Evolutionary conservation across 2,888 invertebrate species (phyloP).

Genomic region (Agrilus biguttatus): DNA sequence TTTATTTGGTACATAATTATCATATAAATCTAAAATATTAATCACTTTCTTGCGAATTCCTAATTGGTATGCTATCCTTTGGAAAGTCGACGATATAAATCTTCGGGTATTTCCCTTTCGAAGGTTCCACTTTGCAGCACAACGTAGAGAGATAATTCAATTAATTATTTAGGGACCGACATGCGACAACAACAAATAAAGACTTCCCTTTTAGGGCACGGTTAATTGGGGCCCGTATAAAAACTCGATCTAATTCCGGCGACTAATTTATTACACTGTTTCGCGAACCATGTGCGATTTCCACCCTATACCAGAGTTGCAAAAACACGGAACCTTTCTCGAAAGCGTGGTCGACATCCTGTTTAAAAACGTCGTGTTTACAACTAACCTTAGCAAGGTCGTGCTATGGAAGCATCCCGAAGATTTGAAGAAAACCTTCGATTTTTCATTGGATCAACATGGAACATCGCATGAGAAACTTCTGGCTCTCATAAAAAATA

Average conservation of each 20-base stretch:
- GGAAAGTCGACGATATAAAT: too few relatives aligned
- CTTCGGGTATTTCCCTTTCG: too few relatives aligned
- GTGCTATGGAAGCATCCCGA: constrained; percentile 37
- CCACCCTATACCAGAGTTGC: constrained; percentile 23
- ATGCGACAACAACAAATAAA: too few relatives aligned
- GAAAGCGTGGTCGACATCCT: constrained; percentile 26
- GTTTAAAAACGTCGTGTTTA: constrained; percentile 31
- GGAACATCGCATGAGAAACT: constrained; percentile 31
- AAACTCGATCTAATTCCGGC: not conserved
- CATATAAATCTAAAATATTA: too few relatives aligned
- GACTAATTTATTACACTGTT: constrained; percentile 4
- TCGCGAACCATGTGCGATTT: constrained; percentile 19
- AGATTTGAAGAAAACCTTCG: constrained; percentile 29
- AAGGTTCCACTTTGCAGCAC: too few relatives aligned
- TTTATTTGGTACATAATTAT: too few relatives aligned
- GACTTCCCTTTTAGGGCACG: too few relatives aligned
- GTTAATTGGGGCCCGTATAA: too few relatives aligned
- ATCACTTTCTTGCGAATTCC: too few relatives aligned
- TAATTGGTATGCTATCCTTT: too few relatives aligned
- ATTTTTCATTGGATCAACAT: constrained; percentile 26
- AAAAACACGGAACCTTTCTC: constrained; percentile 29
- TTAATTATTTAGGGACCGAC: too few relatives aligned
- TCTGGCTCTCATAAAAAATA: constrained; percentile 29
- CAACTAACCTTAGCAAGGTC: constrained; percentile 30
- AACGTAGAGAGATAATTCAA: too few relatives aligned